These are phyloP conservation scores for Corythaeola cristata DNA, from an alignment of 2,113 vertebrate species.

Conservation along the genomic window DNA sequence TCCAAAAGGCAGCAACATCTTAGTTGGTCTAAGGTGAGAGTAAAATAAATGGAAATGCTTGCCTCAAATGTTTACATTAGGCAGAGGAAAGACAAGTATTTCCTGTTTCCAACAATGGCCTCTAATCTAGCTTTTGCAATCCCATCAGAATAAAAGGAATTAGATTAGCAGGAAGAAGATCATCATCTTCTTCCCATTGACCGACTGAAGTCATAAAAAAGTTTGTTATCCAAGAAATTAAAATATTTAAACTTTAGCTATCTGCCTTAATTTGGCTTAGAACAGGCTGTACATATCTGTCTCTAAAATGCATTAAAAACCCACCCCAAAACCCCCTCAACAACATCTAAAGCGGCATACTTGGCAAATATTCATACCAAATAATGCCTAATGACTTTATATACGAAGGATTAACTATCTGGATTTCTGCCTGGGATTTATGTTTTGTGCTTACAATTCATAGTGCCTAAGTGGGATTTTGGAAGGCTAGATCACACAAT, in stretches of 20 bases:
- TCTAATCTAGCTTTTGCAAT: background rate
- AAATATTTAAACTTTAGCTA: background rate
- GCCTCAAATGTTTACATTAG: background rate
- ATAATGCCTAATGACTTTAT: background rate
- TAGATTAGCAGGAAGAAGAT: background rate
- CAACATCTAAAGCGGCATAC: background rate
- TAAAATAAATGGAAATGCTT: background rate
- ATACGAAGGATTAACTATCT: background rate
- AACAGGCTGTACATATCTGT: background rate
- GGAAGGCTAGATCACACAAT: background rate
- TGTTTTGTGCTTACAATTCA: background rate
- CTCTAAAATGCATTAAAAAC: background rate
- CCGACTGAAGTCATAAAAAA: background rate
- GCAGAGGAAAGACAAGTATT: background rate
- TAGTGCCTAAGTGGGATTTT: background rate
- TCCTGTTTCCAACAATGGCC: background rate
- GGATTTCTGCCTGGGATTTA: background rate
- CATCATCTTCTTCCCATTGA: background rate
- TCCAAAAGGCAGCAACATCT: background rate
- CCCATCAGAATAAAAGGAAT: background rate
- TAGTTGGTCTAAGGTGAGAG: background rate
- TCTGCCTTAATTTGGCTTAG: background rate
- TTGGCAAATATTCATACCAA: background rate
- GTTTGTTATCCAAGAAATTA: background rate
- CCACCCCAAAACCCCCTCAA: background rate